A percentile compares a stretch with the other conserved stretches of the same genome.
Evolutionary conservation across 2,797 vertebrate genomes (phyloP).

Genomic region (Scyliorhinus canicula): DNA sequence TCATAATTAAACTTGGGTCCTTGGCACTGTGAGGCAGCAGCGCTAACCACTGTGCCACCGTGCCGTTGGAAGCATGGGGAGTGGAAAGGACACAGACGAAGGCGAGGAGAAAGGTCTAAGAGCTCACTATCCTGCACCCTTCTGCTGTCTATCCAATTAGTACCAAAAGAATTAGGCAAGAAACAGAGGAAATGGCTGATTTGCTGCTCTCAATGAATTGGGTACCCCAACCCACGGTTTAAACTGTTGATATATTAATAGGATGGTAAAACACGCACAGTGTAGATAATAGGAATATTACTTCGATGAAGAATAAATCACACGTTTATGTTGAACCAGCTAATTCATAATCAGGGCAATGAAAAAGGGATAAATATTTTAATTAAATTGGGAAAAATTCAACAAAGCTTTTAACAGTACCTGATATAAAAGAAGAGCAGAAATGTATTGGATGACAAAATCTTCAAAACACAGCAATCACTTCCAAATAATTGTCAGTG

Average conservation of each 20-base stretch:
- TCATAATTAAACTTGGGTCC: no score
- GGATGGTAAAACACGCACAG: neutral
- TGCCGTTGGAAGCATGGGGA: no score
- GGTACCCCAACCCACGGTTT: neutral
- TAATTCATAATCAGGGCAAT: neutral
- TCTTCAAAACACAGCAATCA: neutral
- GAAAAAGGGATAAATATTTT: neutral
- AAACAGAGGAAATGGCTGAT: neutral
- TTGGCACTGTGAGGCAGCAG: no score
- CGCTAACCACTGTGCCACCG: no score
- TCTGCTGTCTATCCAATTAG: no score
- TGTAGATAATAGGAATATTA: neutral
- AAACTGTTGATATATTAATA: neutral
- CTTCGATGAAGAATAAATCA: neutral
- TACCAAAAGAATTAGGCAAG: no score
- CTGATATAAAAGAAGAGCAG: neutral
- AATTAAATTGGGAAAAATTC: neutral
- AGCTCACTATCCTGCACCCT: no score
- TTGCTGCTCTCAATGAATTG: neutral
- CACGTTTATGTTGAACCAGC: neutral
- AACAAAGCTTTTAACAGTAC: neutral
- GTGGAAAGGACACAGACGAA: no score
- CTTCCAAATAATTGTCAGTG: neutral
- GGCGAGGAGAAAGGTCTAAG: no score
- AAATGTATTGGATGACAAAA: neutral